These are phyloP conservation scores for Bathynomus jamesi DNA, from an alignment of 1,140 invertebrate genomes.

Conservation along the genomic window DNA sequence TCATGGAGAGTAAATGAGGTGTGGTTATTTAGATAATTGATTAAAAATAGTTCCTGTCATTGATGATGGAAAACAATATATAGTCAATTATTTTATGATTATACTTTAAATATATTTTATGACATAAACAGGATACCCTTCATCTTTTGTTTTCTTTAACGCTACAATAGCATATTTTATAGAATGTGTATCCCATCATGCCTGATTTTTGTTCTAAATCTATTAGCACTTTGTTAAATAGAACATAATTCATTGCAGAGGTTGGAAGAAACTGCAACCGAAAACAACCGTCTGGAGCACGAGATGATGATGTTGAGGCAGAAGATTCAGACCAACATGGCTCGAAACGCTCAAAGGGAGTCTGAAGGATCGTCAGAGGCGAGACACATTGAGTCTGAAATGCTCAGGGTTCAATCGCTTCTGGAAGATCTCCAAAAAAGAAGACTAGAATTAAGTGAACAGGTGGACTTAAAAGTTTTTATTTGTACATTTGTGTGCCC, in stretches of 20 bases:
- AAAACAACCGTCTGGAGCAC: slow-evolving; percentile 77
- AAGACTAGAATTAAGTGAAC: slow-evolving; percentile 50
- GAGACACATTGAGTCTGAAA: slow-evolving; percentile 61
- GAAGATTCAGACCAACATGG: slow-evolving; percentile 61
- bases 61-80: too few species aligned
- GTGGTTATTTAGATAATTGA: too few species aligned
- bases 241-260: slow-evolving; percentile 62
- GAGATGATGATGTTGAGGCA: slow-evolving; percentile 74
- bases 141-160: too few species aligned
- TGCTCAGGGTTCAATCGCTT: slow-evolving; percentile 69
- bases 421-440: slow-evolving; percentile 75
- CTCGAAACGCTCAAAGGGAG: slow-evolving; percentile 40
- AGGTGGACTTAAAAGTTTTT: slow-evolving; percentile 19
- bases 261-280: slow-evolving; percentile 80
- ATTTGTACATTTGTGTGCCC: background rate
- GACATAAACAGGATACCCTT: too few species aligned
- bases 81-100: too few species aligned
- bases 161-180: too few species aligned
- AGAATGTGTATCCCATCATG: too few species aligned
- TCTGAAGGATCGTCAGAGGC: slow-evolving; percentile 28
- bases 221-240: too few species aligned
- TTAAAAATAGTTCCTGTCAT: too few species aligned
- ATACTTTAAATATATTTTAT: too few species aligned
- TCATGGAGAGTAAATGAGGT: too few species aligned
- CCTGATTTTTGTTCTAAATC: too few species aligned